A percentile compares a stretch with the other conserved stretches of the same genome.
These are phyloP conservation scores for Megathymus violae DNA, from an alignment of 1,140 invertebrate genomes.

Conservation along the genomic window DNA sequence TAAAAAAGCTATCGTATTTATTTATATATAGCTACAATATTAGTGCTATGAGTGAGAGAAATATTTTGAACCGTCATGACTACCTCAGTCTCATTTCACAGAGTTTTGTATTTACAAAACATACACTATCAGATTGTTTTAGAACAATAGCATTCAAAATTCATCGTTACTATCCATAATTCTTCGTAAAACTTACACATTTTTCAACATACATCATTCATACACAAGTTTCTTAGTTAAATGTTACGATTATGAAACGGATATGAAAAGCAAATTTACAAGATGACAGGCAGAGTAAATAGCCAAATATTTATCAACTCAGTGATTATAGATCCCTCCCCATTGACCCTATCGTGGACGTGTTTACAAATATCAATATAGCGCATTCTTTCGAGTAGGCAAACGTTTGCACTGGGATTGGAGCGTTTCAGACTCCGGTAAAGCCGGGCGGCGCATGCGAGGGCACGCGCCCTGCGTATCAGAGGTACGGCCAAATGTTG, in stretches of 20 bases:
- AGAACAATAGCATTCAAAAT: too few relatives aligned
- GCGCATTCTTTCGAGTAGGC: slow-evolving; percentile 61
- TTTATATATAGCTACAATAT: too few relatives aligned
- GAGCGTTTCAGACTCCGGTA: slow-evolving; percentile 47
- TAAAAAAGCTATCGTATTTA: too few relatives aligned
- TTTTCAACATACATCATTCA: too few relatives aligned
- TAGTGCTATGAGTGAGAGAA: too few relatives aligned
- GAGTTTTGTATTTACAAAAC: too few relatives aligned
- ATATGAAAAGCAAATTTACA: neutral
- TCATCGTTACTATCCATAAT: too few relatives aligned
- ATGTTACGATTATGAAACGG: neutral
- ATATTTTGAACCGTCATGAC: too few relatives aligned
- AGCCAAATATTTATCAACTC: slow-evolving; percentile 27
- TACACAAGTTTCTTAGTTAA: too few relatives aligned
- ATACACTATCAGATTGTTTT: too few relatives aligned
- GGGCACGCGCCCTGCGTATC: slow-evolving; percentile 62
- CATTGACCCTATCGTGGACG: slow-evolving; percentile 31
- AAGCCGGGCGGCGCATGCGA: slow-evolving; percentile 57
- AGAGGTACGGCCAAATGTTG: slow-evolving; percentile 43
- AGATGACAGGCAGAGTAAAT: slow-evolving; percentile 1
- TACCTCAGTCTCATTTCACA: too few relatives aligned
- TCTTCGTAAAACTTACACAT: too few relatives aligned
- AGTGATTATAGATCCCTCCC: slow-evolving; percentile 21
- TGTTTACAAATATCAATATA: slow-evolving; percentile 57
- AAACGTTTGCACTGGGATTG: slow-evolving; percentile 63